Conservation (phyloP, 1,140 invertebrate genomes). For the Heliothis virescens region DNA sequence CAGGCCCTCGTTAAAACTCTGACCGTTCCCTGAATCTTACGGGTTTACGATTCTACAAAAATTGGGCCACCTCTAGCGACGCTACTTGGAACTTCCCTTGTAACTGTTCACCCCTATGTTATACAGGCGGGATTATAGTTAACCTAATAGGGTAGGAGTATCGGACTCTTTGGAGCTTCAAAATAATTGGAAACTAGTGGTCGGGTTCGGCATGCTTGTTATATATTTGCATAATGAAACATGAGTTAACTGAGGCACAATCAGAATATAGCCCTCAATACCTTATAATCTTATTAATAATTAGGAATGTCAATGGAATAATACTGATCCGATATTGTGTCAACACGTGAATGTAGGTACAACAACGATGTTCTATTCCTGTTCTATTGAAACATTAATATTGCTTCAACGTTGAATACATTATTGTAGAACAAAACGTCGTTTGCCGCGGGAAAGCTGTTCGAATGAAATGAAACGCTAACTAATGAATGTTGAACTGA, state of each 20-base stretch:
- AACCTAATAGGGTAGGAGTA: constrained; percentile 19
- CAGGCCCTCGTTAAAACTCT: constrained; percentile 76
- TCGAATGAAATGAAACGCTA: constrained; percentile 53
- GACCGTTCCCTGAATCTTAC: constrained; percentile 78
- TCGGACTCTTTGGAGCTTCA: constrained; percentile 8
- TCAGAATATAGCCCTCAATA: constrained; percentile 4
- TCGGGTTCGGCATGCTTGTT: not conserved
- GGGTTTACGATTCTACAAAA: constrained; percentile 79
- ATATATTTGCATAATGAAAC: constrained; percentile 23
- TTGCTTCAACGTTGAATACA: constrained; percentile 29
- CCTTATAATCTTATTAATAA: constrained; percentile 16
- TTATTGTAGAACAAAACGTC: constrained; percentile 32
- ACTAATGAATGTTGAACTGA: constrained; percentile 57
- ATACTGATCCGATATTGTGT: constrained; percentile 7
- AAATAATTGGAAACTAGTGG: constrained; percentile 16
- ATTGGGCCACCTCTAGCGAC: constrained; percentile 59
- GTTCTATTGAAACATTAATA: constrained; percentile 34
- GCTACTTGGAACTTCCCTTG: constrained; percentile 29
- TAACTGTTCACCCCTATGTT: constrained; percentile 33
- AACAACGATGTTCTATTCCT: constrained; percentile 18
- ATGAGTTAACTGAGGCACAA: constrained; percentile 9
- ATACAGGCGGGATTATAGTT: constrained; percentile 31
- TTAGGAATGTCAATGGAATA: constrained; percentile 24
- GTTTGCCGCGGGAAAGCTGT: constrained; percentile 36
- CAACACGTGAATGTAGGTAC: constrained; percentile 26